phyloP scores from a whole-genome alignment of 2,113 vertebrate genomes.

The Hydrolagus affinis region DNA sequence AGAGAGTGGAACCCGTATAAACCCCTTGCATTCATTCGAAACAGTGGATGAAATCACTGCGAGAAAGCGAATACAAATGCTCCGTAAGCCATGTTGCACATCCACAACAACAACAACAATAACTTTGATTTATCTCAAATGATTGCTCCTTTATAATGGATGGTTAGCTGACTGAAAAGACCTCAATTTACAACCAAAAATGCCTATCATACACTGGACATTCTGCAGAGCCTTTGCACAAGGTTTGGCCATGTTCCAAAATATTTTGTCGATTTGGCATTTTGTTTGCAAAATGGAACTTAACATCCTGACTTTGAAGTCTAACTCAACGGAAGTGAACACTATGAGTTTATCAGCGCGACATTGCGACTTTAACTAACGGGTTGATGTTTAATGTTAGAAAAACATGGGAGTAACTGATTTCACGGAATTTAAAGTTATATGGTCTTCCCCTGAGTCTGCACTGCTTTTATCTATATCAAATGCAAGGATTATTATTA shows the following conservation, averaged over 20 bases:
- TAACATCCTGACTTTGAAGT: slow-evolving; percentile 3
- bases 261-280: neutral
- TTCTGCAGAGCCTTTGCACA: neutral
- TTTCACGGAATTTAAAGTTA: neutral
- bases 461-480: neutral
- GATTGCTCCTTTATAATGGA: slow-evolving; percentile 1
- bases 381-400: neutral
- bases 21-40: neutral
- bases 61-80: neutral
- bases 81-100: neutral
- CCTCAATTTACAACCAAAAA: neutral
- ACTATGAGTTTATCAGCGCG: neutral
- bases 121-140: too few species aligned
- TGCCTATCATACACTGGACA: neutral
- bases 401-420: neutral
- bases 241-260: neutral
- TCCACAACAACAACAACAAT: too few species aligned
- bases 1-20: slow-evolving; percentile 11
- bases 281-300: slow-evolving; percentile 1
- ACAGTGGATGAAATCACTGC: neutral
- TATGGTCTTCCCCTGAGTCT: neutral
- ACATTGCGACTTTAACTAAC: neutral
- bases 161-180: neutral
- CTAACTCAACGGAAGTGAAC: neutral
- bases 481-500: too few species aligned